A percentile compares a stretch with the other conserved stretches of the same genome.
These are phyloP conservation scores for Dromiciops gliroides DNA, from an alignment of 2,113 vertebrate genomes.

Conservation along the genomic window DNA sequence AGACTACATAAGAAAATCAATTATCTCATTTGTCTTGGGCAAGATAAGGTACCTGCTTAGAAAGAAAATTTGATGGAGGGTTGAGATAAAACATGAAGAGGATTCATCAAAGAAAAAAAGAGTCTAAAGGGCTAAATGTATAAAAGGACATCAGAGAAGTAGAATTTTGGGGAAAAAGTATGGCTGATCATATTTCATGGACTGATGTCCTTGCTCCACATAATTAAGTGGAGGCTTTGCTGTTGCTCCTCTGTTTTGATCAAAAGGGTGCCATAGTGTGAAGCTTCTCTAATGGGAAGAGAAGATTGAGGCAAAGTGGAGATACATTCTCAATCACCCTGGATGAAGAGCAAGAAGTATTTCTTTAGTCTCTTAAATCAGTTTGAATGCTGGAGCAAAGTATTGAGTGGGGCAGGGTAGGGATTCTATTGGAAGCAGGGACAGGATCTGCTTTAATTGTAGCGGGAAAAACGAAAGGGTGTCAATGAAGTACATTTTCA, in stretches of 20 bases:
- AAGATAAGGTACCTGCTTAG: not conserved
- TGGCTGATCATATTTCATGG: fast-evolving
- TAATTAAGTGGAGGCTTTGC: not conserved
- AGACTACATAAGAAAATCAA: not conserved
- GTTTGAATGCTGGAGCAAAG: not conserved
- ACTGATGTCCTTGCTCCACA: not conserved
- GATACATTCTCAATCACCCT: not conserved
- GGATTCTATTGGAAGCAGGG: not conserved
- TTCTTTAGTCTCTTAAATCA: not conserved
- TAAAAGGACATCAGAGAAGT: not conserved
- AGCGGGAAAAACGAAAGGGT: not conserved
- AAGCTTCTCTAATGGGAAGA: not conserved
- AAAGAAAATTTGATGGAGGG: not conserved
- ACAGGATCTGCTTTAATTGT: not conserved
- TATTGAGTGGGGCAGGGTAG: not conserved
- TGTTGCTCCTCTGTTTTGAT: not conserved
- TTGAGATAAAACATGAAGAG: not conserved
- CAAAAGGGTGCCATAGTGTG: not conserved
- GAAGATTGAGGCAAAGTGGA: not conserved
- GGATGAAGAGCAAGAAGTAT: not conserved
- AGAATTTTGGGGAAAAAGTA: not conserved
- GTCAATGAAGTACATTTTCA: not conserved
- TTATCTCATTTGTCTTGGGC: not conserved
- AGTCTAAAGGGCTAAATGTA: not conserved
- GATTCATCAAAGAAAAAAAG: not conserved